phyloP scores from a whole-genome alignment of 2,888 invertebrate species.

The Idaea dimidiata region DNA sequence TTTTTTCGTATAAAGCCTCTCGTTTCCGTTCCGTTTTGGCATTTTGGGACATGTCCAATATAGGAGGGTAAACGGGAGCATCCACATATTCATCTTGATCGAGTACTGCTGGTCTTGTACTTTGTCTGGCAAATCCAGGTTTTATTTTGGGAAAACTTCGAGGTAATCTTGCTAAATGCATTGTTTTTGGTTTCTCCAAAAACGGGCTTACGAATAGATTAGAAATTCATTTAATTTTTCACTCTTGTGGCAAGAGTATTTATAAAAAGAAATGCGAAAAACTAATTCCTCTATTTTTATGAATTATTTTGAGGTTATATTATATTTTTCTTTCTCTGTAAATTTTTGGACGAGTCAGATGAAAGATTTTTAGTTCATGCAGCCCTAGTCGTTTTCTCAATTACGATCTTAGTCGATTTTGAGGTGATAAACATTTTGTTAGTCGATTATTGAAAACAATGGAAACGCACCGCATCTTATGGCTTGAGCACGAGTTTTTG shows the following conservation, averaged over 20 bases:
- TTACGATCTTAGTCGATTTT: conserved; percentile 1
- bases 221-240: background rate
- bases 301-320: background rate
- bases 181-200: conserved; percentile 33
- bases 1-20: conserved; percentile 76
- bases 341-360: background rate
- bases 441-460: background rate
- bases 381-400: background rate
- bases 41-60: conserved; percentile 80
- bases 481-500: background rate
- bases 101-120: conserved; percentile 50
- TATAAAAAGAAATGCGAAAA: no score
- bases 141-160: conserved; percentile 59
- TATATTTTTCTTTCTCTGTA: background rate
- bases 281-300: background rate
- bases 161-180: conserved; percentile 58
- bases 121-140: conserved; percentile 39
- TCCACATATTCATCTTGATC: conserved; percentile 68
- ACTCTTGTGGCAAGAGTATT: background rate
- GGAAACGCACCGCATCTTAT: background rate
- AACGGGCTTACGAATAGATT: background rate
- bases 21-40: conserved; percentile 71
- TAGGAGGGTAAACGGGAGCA: conserved; percentile 80
- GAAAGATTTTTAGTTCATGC: background rate
- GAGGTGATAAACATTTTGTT: background rate